These are phyloP conservation scores for Trididemnum clinides DNA, from an alignment of 23 tunicate species.

Conservation along the genomic window DNA sequence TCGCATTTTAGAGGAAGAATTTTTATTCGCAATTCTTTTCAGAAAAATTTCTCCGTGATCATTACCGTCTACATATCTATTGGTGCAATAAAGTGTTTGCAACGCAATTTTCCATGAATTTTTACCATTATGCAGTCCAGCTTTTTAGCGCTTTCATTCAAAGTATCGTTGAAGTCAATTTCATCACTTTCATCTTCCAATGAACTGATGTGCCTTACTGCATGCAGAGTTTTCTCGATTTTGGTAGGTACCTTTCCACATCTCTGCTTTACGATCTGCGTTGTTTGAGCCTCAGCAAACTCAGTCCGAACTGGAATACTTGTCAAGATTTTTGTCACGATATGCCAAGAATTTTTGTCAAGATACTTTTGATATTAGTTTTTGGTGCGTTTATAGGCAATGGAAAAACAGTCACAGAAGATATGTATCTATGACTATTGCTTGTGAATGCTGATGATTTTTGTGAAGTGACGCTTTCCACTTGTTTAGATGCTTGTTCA, in stretches of 20 bases:
- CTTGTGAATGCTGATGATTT: not conserved
- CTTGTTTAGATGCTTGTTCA: too few relatives aligned
- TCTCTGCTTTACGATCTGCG: not conserved
- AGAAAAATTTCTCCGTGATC: too few relatives aligned
- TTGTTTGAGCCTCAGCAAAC: not conserved
- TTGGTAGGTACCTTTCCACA: not conserved
- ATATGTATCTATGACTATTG: not conserved
- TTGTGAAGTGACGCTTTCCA: not conserved
- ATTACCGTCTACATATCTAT: too few relatives aligned
- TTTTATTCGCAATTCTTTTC: too few relatives aligned
- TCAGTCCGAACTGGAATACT: not conserved
- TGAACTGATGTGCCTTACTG: not conserved
- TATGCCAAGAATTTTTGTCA: too few relatives aligned
- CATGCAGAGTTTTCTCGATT: not conserved
- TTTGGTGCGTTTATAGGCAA: not conserved
- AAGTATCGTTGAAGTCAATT: not conserved
- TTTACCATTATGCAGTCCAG: not conserved
- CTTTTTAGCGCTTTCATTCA: not conserved
- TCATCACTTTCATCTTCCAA: not conserved
- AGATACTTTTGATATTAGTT: not conserved
- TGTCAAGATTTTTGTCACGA: too few relatives aligned
- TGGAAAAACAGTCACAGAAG: not conserved
- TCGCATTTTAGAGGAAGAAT: too few relatives aligned
- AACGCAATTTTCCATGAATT: not conserved
- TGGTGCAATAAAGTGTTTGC: not conserved